Evolutionary conservation across 2,113 vertebrate species (phyloP).

Genomic region (Athene noctua): DNA sequence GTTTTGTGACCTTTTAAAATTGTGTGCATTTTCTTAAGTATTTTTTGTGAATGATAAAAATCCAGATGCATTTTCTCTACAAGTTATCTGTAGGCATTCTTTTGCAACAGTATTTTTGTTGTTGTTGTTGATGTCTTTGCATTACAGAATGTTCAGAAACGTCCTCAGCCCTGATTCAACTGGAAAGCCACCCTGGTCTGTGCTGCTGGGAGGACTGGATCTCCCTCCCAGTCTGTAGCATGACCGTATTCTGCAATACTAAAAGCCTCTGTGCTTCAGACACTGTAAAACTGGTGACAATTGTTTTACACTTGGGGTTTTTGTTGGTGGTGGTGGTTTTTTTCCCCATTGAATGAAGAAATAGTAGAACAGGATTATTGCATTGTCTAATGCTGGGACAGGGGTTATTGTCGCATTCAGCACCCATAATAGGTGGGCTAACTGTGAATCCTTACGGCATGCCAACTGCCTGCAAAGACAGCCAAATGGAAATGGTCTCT

Average conservation of each 20-base stretch:
- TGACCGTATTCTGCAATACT: fast-evolving
- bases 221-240: not conserved
- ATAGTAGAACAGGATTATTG: not conserved
- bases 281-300: not conserved
- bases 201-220: not conserved
- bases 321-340: not conserved
- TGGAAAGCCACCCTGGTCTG: not conserved
- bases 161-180: not conserved
- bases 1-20: not conserved
- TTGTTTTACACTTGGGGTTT: not conserved
- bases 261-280: not conserved
- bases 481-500: not conserved
- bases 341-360: not conserved
- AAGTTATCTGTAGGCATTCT: not conserved
- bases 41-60: not conserved
- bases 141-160: not conserved
- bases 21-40: not conserved
- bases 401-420: not conserved
- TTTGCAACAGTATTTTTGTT: not conserved
- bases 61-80: not conserved
- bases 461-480: not conserved
- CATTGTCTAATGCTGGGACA: not conserved
- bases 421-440: not conserved
- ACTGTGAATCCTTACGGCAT: fast-evolving
- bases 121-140: not conserved